Evolutionary conservation across 2,888 invertebrate species (phyloP), one percentile per base, ranked within the genome.

Genomic region (Tetranychus truncatus): DNA sequence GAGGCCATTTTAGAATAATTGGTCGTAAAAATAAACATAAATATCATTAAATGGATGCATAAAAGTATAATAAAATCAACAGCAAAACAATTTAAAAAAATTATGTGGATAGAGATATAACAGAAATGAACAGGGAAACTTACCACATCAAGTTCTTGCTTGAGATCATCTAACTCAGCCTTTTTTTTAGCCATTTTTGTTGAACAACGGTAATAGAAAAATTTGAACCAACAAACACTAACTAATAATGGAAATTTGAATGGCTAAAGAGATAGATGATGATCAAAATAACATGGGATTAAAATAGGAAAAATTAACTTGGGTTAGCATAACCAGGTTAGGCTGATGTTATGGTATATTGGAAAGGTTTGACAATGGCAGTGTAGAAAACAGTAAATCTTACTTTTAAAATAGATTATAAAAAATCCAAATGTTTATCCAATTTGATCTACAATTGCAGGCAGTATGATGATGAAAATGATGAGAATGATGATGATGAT

Each of bases 131-230:
- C 9, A 55, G 6, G 34, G 34, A 9, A 9, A 77, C 80, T 78
- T 75, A 83, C 83, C 85, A 97, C 95, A 85, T 95, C 93, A 88
- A 97, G 89, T 88, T 97, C 97, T 87, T 96, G 95, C 86, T 97
- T 97, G 84, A 97, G 88, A 85, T 96, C 95, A 87, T 95, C 95
- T 86, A 97, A 88, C 85, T 97, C 81, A 76, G 80, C 80, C 73
- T 81, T 91, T 87, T 81, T 80, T 78, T 80, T 80, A 15, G 55
- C 9, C 55, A 15, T 55, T 55, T 55, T 55, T 15, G 55, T 9
- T 55, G 55, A 55, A 55, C 11, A 55, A 55, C 3, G 55, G 15
- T 4, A 55, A 5, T 9, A 55, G 15, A 55, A 55, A 9, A 55
- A 55, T 15, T 15, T 15, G 55, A 15, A 55, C 15, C 15, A 55